These are phyloP conservation scores for Drosophila meridiana DNA, from an alignment of 2,888 invertebrate species.

Conservation along the genomic window DNA sequence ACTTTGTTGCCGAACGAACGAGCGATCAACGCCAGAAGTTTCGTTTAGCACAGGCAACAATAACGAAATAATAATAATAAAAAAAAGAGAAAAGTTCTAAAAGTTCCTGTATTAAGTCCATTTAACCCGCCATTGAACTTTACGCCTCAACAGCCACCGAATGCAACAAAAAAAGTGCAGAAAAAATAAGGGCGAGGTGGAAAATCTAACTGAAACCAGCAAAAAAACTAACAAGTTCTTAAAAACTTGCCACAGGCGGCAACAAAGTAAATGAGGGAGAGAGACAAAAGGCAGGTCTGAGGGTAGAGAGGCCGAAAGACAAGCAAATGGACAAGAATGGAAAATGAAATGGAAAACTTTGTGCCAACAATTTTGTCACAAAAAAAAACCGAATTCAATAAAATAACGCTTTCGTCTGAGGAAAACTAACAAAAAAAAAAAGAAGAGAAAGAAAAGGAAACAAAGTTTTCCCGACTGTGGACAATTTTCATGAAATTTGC, in stretches of 20 bases:
- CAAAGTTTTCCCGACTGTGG: conserved; percentile 46
- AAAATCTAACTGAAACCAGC: conserved; percentile 56
- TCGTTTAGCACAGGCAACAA: conserved; percentile 50
- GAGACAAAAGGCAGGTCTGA: conserved; percentile 1
- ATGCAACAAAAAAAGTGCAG: conserved; percentile 64
- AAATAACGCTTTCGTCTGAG: conserved; percentile 74
- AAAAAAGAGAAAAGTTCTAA: conserved; percentile 58
- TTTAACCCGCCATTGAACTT: conserved; percentile 81
- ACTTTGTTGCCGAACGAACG: conserved; percentile 60
- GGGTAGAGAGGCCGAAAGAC: not conserved
- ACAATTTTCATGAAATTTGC: conserved; percentile 73
- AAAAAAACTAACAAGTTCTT: conserved; percentile 69
- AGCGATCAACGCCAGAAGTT: conserved; percentile 73
- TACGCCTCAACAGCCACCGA: conserved; percentile 77
- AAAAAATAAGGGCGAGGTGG: conserved; percentile 5
- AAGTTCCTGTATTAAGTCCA: conserved; percentile 80
- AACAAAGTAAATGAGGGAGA: conserved; percentile 56
- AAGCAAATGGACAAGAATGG: conserved; percentile 69
- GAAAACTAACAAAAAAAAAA: conserved; percentile 47
- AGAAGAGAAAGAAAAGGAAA: conserved; percentile 7
- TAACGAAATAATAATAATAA: conserved; percentile 34
- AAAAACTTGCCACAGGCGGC: conserved; percentile 65
- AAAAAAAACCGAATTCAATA: conserved; percentile 66
- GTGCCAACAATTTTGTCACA: conserved; percentile 62
- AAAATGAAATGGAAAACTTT: conserved; percentile 79